A percentile compares a stretch with the other conserved stretches of the same genome.
Evolutionary conservation across 92 coral and sea anemone genomes (phyloP).

Genomic region (Zoanthus gigantus): DNA sequence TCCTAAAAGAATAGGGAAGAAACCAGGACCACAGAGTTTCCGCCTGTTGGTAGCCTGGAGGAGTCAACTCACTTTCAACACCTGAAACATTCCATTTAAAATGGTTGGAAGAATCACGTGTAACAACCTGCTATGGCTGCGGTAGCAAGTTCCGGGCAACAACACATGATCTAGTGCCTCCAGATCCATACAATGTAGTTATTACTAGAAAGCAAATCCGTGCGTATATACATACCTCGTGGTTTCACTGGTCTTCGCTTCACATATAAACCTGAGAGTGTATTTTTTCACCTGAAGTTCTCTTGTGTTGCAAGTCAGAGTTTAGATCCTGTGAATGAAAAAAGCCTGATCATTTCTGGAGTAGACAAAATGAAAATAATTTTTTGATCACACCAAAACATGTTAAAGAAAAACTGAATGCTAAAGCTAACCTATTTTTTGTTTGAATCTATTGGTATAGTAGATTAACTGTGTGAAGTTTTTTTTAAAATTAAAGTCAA

Average conservation of each 20-base stretch:
- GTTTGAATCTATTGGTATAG: too few relatives aligned
- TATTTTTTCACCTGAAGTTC: constrained; percentile 53
- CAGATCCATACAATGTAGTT: constrained; percentile 57
- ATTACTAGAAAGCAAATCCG: constrained; percentile 57
- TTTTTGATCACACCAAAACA: too few relatives aligned
- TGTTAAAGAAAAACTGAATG: too few relatives aligned
- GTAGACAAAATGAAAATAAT: neutral
- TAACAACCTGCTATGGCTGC: constrained; percentile 63
- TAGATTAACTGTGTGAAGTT: too few relatives aligned
- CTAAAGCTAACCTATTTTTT: too few relatives aligned
- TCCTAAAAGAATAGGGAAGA: constrained; percentile 49
- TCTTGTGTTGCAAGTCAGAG: constrained; percentile 53
- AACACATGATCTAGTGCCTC: constrained; percentile 43
- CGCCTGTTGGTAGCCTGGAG: constrained; percentile 20
- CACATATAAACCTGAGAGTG: constrained; percentile 59
- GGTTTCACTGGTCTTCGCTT: constrained; percentile 55
- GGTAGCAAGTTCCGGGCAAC: constrained; percentile 33
- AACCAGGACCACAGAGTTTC: constrained; percentile 55
- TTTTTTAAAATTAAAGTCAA: too few relatives aligned
- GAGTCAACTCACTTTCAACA: constrained; percentile 34
- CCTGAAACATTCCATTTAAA: constrained; percentile 47
- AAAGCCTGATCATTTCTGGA: constrained; percentile 41
- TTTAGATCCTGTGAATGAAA: constrained; percentile 50
- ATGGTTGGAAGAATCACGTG: constrained; percentile 44
- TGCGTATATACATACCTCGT: constrained; percentile 57